These are phyloP conservation scores for Megalonaias nervosa DNA, from an alignment of 1,140 invertebrate genomes.

Conservation along the genomic window DNA sequence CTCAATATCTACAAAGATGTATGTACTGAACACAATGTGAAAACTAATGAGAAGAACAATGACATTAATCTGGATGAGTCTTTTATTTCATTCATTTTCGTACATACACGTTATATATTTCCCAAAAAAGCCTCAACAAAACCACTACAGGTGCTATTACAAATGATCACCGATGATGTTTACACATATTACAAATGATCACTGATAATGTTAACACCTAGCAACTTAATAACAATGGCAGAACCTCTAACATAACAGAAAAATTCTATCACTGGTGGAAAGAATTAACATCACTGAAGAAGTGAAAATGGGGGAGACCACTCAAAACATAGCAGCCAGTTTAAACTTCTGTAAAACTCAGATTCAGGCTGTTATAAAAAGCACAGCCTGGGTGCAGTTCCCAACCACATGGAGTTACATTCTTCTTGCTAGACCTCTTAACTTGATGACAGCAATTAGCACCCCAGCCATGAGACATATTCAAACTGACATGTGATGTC, in stretches of 20 bases:
- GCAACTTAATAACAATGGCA: background rate
- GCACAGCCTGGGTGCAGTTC: background rate
- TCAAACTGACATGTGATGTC: too few relatives aligned
- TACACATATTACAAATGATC: background rate
- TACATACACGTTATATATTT: background rate
- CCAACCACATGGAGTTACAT: background rate
- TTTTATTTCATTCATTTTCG: background rate
- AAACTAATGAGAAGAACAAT: background rate
- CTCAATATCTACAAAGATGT: slow-evolving; percentile 7
- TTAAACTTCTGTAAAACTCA: too few relatives aligned
- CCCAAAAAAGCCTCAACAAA: background rate
- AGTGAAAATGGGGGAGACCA: background rate
- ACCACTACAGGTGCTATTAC: background rate
- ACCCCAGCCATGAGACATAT: too few relatives aligned
- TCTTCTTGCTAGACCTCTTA: background rate
- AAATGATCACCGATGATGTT: background rate
- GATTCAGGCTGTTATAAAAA: too few relatives aligned
- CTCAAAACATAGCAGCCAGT: too few relatives aligned
- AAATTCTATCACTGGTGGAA: background rate
- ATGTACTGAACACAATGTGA: background rate
- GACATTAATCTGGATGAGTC: background rate
- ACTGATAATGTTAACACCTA: background rate
- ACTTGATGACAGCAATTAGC: too few relatives aligned
- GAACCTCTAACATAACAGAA: background rate
- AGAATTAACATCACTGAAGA: background rate